Evolutionary conservation across 2,888 invertebrate species (phyloP).

Genomic region (Cheilosia vernalis): DNA sequence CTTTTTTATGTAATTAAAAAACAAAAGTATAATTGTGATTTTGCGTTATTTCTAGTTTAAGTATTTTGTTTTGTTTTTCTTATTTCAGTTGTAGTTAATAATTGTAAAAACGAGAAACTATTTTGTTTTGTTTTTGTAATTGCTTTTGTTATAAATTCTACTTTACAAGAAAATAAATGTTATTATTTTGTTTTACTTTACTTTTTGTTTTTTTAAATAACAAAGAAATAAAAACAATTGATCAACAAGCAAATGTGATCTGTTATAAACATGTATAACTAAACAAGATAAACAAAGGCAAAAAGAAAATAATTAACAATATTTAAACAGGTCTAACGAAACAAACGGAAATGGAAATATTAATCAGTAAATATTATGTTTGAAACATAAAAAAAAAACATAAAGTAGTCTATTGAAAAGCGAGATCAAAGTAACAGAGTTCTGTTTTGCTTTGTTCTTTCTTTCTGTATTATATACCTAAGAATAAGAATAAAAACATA

Average conservation of each 20-base stretch:
- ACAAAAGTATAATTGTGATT: slow-evolving; percentile 41
- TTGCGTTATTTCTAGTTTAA: slow-evolving; percentile 47
- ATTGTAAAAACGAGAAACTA: slow-evolving; percentile 66
- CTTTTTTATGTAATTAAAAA: slow-evolving; percentile 7
- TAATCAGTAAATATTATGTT: slow-evolving; percentile 3
- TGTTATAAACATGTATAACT: slow-evolving; percentile 12
- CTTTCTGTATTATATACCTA: slow-evolving; percentile 51
- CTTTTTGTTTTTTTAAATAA: slow-evolving; percentile 21
- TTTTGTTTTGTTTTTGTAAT: slow-evolving; percentile 14
- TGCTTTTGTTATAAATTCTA: slow-evolving; percentile 28
- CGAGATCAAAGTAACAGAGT: slow-evolving; percentile 36
- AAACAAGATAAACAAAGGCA: slow-evolving; percentile 38
- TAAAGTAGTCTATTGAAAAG: slow-evolving; percentile 30
- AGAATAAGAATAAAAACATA: slow-evolving; percentile 72
- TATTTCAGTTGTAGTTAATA: slow-evolving; percentile 41
- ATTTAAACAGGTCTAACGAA: slow-evolving; percentile 58
- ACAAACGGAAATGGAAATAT: slow-evolving; percentile 49
- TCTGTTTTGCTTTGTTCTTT: slow-evolving; percentile 53
- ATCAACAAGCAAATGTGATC: slow-evolving; percentile 36
- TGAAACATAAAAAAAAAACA: slow-evolving; percentile 13
- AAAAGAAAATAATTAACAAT: slow-evolving; percentile 42
- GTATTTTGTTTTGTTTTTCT: slow-evolving; percentile 23
- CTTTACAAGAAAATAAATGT: slow-evolving; percentile 32
- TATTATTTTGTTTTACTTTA: not conserved
- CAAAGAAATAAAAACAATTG: slow-evolving; percentile 55